These are phyloP conservation scores for Petrocephalus sullivani DNA, from an alignment of 2,797 vertebrate genomes.

Conservation along the genomic window DNA sequence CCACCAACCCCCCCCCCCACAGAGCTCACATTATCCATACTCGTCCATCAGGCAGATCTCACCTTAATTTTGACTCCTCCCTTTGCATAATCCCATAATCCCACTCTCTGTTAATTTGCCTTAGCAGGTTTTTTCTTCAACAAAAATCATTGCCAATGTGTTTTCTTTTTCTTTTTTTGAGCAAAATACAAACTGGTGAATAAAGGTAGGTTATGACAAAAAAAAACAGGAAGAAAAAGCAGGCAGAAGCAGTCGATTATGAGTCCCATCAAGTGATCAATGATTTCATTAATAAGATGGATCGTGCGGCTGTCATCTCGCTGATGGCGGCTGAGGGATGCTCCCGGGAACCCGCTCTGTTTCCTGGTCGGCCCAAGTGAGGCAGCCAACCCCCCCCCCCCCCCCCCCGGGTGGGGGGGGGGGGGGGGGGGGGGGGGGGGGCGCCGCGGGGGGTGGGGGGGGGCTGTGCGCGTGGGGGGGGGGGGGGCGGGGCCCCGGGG, in stretches of 20 bases:
- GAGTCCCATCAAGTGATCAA: constrained; percentile 98
- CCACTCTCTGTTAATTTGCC: neutral
- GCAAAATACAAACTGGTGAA: constrained; percentile 1
- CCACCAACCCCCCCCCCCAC: neutral
- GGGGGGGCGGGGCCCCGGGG: too few species aligned
- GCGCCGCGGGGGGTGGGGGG: neutral
- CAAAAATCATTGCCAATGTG: constrained; percentile 51
- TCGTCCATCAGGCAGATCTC: neutral
- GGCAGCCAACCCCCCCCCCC: constrained; percentile 47
- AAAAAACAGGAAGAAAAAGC: constrained; percentile 47
- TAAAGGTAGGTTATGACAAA: constrained; percentile 31
- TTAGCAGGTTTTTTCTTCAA: neutral
- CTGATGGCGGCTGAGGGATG: constrained; percentile 93
- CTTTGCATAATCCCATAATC: neutral
- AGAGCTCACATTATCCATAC: neutral
- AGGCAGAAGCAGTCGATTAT: constrained; percentile 83
- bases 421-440: constrained; percentile 34
- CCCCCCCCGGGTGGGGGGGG: constrained; percentile 61
- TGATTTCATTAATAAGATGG: constrained; percentile 99
- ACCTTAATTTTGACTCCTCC: neutral
- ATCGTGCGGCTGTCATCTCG: constrained; percentile 89
- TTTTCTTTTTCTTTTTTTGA: neutral
- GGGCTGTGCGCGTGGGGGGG: too few species aligned
- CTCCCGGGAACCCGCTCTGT: constrained; percentile 76
- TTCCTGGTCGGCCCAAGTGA: constrained; percentile 70